phyloP scores from a whole-genome alignment of 1,140 invertebrate genomes.

The Diorhabda carinulata region DNA sequence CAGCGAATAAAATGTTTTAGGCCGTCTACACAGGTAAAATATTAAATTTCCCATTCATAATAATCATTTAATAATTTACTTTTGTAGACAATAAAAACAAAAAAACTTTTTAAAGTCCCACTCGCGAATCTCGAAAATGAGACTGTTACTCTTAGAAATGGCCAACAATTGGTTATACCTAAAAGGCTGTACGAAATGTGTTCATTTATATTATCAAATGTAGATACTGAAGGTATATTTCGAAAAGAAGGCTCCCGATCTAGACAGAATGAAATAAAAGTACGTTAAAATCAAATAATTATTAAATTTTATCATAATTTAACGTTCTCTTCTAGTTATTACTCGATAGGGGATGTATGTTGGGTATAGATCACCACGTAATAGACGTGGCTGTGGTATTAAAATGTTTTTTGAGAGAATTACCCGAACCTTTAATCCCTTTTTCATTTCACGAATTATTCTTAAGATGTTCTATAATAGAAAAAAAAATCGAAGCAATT shows the following conservation, averaged over 20 bases:
- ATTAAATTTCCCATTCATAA: slow-evolving; percentile 18
- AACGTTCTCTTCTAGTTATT: slow-evolving; percentile 48
- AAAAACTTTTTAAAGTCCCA: slow-evolving; percentile 60
- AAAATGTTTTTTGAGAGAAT: slow-evolving; percentile 75
- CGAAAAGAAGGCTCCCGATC: slow-evolving; percentile 77
- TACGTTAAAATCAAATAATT: slow-evolving; percentile 42
- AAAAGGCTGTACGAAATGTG: slow-evolving; percentile 70
- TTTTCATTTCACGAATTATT: slow-evolving; percentile 69
- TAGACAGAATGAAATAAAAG: slow-evolving; percentile 75
- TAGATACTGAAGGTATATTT: slow-evolving; percentile 75
- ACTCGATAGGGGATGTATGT: slow-evolving; percentile 61
- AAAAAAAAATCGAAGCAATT: slow-evolving; percentile 53
- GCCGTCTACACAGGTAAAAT: slow-evolving; percentile 53
- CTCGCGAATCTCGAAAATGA: slow-evolving; percentile 57
- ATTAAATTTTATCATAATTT: not conserved
- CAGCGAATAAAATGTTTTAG: slow-evolving; percentile 59
- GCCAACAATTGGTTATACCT: slow-evolving; percentile 64
- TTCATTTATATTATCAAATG: slow-evolving; percentile 60
- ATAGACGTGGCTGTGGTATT: slow-evolving; percentile 79
- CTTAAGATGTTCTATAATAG: slow-evolving; percentile 60
- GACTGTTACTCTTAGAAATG: slow-evolving; percentile 58
- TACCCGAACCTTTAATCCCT: slow-evolving; percentile 79
- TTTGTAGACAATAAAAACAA: slow-evolving; percentile 41
- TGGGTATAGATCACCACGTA: slow-evolving; percentile 64
- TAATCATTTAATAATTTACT: slow-evolving; percentile 14